Evolutionary conservation across 2,888 invertebrate species (phyloP).

Genomic region (Melinaea menophilus): DNA sequence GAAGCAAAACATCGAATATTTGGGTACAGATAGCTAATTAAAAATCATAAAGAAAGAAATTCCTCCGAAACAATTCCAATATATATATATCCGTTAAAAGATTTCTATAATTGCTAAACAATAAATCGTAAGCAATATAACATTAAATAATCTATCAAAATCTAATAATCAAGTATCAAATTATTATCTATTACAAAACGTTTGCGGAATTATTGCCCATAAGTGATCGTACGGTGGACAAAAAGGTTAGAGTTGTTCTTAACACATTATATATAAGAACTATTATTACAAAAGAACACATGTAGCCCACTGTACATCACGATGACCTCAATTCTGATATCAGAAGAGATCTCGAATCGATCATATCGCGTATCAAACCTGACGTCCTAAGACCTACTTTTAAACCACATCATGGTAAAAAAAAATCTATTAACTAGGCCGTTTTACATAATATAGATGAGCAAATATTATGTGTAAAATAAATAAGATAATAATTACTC

Average conservation of each 20-base stretch:
- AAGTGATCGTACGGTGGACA: slow-evolving; percentile 32
- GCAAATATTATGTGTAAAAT: neutral
- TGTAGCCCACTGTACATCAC: slow-evolving; percentile 40
- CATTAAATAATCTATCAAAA: neutral
- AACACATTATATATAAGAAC: slow-evolving; percentile 16
- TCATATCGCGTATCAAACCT: slow-evolving; percentile 48
- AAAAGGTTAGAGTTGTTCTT: slow-evolving; percentile 5
- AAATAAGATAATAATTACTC: neutral
- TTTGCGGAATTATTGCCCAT: slow-evolving; percentile 28
- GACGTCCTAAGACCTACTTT: slow-evolving; percentile 43
- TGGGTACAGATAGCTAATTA: too few species aligned
- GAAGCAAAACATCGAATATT: too few species aligned
- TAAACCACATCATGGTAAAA: slow-evolving; percentile 17
- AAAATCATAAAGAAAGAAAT: too few species aligned
- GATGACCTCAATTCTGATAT: slow-evolving; percentile 56
- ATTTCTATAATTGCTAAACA: too few species aligned
- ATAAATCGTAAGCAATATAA: too few species aligned
- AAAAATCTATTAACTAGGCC: slow-evolving; percentile 14
- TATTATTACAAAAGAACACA: slow-evolving; percentile 7
- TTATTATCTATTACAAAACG: slow-evolving; percentile 29
- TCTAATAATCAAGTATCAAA: slow-evolving; percentile 31
- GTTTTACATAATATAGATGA: neutral
- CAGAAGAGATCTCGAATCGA: slow-evolving; percentile 58
- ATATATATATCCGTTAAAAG: too few species aligned
- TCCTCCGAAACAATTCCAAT: too few species aligned